Percentiles rank a stretch among this genome's conserved stretches.
phyloP scores from a whole-genome alignment of 1,140 invertebrate species.

The Phenacoccus solenopsis region DNA sequence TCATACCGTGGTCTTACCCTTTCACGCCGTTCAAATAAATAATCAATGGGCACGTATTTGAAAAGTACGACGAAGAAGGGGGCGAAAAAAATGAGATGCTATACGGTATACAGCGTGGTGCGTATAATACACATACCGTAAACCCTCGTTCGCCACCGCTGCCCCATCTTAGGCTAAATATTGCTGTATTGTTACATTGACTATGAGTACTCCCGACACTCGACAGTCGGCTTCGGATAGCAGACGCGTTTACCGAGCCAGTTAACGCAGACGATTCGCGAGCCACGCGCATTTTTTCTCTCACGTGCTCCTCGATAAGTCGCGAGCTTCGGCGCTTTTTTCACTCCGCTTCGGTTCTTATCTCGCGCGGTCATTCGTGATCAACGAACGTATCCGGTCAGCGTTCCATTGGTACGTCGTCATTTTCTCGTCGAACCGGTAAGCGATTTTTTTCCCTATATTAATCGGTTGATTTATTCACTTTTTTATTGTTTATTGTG shows the following conservation, averaged over 20 bases:
- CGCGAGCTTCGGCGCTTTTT: neutral
- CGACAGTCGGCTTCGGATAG: conserved; percentile 9
- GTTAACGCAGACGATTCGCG: conserved; percentile 11
- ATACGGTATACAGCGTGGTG: neutral
- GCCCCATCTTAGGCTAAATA: neutral
- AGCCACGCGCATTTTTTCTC: conserved; percentile 13
- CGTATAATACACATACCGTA: neutral
- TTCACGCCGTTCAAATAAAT: neutral
- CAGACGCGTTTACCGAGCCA: conserved; percentile 11
- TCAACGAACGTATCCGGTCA: neutral
- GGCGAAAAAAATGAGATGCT: too few species aligned
- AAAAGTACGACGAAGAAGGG: too few species aligned
- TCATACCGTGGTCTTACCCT: neutral
- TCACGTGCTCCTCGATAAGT: conserved; percentile 12
- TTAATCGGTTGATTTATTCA: neutral
- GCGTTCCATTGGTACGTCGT: neutral
- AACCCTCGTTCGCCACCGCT: neutral
- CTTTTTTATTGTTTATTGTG: neutral
- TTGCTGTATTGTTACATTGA: conserved; percentile 2
- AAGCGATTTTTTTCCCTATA: neutral
- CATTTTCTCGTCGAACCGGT: neutral
- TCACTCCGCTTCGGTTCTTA: neutral
- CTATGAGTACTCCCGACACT: neutral
- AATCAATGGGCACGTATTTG: neutral
- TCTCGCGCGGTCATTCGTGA: neutral